Conservation (phyloP, 2,113 vertebrate species). For the Psilopogon haemacephalus region DNA sequence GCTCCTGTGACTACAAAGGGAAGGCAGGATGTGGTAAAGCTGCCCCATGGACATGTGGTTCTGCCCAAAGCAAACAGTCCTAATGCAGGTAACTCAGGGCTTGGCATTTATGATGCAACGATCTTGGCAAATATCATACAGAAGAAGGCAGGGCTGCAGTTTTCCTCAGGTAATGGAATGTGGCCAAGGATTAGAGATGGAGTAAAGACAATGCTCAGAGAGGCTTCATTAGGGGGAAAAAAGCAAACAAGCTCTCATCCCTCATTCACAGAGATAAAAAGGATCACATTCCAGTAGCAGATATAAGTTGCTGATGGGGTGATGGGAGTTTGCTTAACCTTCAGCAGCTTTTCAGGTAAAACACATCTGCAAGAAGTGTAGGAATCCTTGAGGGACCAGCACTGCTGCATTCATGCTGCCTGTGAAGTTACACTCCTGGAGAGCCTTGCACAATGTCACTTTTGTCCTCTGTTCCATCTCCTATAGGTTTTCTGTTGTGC, state of each 20-base stretch:
- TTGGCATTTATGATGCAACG: neutral
- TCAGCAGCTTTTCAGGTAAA: neutral
- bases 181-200: accelerated
- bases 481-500: neutral
- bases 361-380: neutral
- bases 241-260: neutral
- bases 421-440: neutral
- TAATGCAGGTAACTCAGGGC: neutral
- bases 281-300: neutral
- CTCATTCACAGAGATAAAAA: neutral
- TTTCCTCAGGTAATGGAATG: accelerated
- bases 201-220: neutral
- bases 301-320: neutral
- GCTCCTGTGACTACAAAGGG: neutral
- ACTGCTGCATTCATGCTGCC: neutral
- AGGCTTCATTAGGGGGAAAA: neutral
- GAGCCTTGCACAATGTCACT: neutral
- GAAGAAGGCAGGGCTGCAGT: neutral
- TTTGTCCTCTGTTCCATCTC: neutral
- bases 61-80: neutral
- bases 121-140: neutral
- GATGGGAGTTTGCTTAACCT: neutral
- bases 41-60: neutral
- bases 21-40: neutral
- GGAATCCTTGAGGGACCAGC: neutral